phyloP scores from a whole-genome alignment of 2,113 vertebrate genomes.

The Apteryx mantelli region DNA sequence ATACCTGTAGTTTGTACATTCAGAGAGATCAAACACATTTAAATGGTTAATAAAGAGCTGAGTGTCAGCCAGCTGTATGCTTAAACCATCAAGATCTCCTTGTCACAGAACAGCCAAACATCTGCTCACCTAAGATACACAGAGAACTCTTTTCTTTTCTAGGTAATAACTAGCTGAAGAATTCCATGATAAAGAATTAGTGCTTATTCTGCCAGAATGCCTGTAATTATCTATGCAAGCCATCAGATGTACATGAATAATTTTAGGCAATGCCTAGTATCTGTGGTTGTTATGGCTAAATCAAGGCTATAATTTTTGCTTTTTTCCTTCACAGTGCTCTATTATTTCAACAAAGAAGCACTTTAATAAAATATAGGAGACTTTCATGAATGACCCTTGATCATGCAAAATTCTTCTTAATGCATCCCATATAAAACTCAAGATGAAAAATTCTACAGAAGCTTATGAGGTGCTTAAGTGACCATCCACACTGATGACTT shows the following conservation, averaged over 20 bases:
- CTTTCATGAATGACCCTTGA: neutral
- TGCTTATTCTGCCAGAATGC: neutral
- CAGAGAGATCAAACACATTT: neutral
- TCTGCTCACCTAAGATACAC: neutral
- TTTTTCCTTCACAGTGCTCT: neutral
- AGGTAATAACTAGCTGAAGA: neutral
- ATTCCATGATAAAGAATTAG: neutral
- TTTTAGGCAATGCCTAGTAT: slow-evolving; percentile 27
- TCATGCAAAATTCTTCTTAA: slow-evolving; percentile 11
- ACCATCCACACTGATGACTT: neutral
- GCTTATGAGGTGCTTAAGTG: neutral
- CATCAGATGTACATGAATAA: slow-evolving; percentile 24
- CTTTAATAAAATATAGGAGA: neutral
- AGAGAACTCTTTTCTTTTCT: neutral
- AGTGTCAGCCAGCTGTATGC: neutral
- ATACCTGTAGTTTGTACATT: neutral
- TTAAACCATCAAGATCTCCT: neutral
- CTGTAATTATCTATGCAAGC: slow-evolving; percentile 41
- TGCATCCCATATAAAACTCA: neutral
- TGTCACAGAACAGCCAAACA: neutral
- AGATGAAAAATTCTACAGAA: neutral
- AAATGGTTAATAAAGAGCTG: neutral
- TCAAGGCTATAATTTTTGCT: slow-evolving; percentile 7
- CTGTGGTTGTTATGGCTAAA: slow-evolving; percentile 4
- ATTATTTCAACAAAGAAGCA: slow-evolving; percentile 28